Percentiles rank a stretch among this genome's conserved stretches.
Evolutionary conservation across 2,888 invertebrate species (phyloP).

Genomic region (Callyntrura guangdongensis): DNA sequence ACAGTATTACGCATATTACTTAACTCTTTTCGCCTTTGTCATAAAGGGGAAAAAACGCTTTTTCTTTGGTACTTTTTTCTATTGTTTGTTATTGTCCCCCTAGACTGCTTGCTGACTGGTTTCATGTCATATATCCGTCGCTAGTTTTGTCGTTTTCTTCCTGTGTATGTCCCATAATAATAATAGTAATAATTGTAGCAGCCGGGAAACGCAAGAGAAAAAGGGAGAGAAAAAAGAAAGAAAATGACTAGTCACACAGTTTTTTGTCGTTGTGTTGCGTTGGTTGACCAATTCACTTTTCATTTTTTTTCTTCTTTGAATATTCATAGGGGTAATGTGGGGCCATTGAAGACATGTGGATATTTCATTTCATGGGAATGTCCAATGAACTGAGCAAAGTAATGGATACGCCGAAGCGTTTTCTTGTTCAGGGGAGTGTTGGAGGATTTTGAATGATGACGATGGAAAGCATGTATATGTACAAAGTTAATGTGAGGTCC

Average conservation of each 20-base stretch:
- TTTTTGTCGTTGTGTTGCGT: conserved; percentile 19
- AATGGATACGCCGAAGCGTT: not conserved
- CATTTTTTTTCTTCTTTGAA: conserved; percentile 37
- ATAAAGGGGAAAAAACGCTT: conserved; percentile 39
- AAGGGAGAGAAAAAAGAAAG: not conserved
- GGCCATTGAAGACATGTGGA: not conserved
- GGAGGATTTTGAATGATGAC: conserved; percentile 26
- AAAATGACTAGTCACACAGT: conserved; percentile 14
- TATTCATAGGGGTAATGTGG: conserved; percentile 47
- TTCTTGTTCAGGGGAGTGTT: not conserved
- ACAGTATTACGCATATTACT: not conserved
- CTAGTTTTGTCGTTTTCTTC: conserved; percentile 24
- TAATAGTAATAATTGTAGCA: conserved; percentile 45
- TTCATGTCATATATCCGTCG: conserved; percentile 51
- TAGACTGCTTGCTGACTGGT: conserved; percentile 43
- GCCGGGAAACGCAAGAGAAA: not conserved
- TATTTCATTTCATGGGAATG: conserved; percentile 10
- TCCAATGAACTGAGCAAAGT: not conserved
- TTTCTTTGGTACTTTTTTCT: not conserved
- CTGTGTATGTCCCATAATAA: conserved; percentile 49
- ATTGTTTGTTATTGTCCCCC: conserved; percentile 26
- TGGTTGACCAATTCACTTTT: conserved; percentile 61
- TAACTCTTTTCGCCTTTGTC: conserved; percentile 35
- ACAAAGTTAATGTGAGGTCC: conserved; percentile 66
- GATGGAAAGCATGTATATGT: conserved; percentile 19